These are phyloP conservation scores for Hylomyscus alleni DNA, from an alignment of 2,797 vertebrate species.

Conservation along the genomic window DNA sequence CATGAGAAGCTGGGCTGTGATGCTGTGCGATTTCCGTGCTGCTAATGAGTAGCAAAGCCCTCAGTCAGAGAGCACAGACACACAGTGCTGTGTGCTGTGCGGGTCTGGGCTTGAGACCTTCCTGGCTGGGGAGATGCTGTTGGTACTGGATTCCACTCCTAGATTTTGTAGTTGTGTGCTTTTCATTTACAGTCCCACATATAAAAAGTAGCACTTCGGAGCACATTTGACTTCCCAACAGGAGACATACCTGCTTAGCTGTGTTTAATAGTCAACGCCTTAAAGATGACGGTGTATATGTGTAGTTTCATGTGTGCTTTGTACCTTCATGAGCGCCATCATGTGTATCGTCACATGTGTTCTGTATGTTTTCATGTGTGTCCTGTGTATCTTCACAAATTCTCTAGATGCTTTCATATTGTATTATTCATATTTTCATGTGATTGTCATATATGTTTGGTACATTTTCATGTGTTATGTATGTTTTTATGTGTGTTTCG, in stretches of 20 bases:
- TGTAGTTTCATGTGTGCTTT: neutral
- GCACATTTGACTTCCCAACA: neutral
- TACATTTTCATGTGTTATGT: neutral
- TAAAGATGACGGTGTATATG: neutral
- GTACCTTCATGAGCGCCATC: neutral
- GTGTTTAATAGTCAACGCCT: neutral
- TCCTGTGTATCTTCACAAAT: neutral
- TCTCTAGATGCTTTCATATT: neutral
- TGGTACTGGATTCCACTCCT: neutral
- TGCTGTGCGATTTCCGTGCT: neutral
- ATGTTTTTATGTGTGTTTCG: neutral
- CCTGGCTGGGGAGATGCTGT: neutral
- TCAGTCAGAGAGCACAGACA: neutral
- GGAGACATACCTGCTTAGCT: neutral
- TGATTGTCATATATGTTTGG: neutral
- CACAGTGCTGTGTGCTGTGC: fast-evolving
- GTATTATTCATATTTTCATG: neutral
- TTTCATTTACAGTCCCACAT: conserved; percentile 53
- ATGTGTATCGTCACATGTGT: neutral
- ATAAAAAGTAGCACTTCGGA: neutral
- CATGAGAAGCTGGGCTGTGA: neutral
- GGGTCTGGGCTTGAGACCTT: neutral
- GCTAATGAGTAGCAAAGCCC: neutral
- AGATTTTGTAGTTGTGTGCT: neutral
- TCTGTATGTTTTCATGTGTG: neutral